Conservation (phyloP, 2,797 vertebrate species). For the Oreochromis grahami region DNA sequence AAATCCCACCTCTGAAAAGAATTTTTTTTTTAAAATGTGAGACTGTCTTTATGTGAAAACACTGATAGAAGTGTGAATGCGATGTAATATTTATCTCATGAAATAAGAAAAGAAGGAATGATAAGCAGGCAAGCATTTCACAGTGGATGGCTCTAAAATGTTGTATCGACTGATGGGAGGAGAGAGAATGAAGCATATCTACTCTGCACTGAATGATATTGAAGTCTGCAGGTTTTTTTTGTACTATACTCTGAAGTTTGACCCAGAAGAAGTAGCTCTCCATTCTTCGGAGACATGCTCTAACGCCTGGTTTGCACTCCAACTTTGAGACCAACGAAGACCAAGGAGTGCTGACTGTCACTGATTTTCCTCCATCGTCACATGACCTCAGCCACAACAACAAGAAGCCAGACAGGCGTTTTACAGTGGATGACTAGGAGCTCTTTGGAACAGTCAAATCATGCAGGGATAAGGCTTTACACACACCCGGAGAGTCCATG, state of each 20-base stretch:
- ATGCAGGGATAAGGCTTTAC: background rate
- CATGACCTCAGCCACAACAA: background rate
- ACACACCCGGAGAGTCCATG: background rate
- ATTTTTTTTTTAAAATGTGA: fast-evolving
- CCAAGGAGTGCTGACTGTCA: background rate
- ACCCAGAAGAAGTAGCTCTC: background rate
- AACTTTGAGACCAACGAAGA: background rate
- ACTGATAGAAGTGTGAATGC: background rate
- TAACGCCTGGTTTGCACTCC: background rate
- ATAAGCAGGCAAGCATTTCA: background rate
- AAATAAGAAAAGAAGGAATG: background rate
- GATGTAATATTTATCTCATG: background rate
- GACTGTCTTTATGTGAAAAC: background rate
- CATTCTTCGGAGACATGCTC: background rate
- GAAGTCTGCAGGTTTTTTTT: background rate
- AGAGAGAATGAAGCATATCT: background rate
- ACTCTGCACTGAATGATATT: background rate
- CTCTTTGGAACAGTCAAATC: background rate
- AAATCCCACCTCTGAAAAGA: background rate
- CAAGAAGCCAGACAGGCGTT: background rate
- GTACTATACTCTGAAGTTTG: background rate
- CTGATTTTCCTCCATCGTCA: background rate
- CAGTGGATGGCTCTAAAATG: background rate
- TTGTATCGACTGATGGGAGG: background rate
- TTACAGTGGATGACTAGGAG: background rate